A percentile compares a stretch with the other conserved stretches of the same genome.
phyloP scores from a whole-genome alignment of 2,888 invertebrate genomes.

The Zhuqinia jingwanae region DNA sequence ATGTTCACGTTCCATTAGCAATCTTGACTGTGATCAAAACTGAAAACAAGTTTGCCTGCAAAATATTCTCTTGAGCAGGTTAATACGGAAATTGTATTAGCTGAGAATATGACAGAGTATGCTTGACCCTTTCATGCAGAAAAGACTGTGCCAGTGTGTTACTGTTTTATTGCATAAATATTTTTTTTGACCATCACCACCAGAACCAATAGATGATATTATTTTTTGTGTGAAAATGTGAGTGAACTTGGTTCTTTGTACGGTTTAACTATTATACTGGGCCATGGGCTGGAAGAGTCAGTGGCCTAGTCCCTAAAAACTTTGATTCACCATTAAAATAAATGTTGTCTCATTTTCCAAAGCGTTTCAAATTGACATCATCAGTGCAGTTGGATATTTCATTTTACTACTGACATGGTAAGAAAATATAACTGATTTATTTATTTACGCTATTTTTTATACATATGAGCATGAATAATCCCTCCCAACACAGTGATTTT shows the following conservation, averaged over 20 bases:
- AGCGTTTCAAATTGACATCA: background rate
- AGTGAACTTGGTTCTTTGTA: background rate
- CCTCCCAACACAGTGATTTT: background rate
- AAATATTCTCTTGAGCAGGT: slow-evolving; percentile 5
- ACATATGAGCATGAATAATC: background rate
- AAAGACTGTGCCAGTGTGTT: slow-evolving; percentile 23
- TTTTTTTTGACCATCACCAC: no score
- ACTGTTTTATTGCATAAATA: slow-evolving; percentile 17
- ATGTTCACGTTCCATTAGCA: slow-evolving; percentile 33
- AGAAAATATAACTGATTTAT: background rate
- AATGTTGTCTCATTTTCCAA: background rate
- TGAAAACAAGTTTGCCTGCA: slow-evolving; percentile 52
- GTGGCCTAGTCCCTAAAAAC: slow-evolving; percentile 24
- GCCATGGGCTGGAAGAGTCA: slow-evolving; percentile 50
- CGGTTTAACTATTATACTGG: slow-evolving; percentile 1
- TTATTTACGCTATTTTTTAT: slow-evolving; percentile 10
- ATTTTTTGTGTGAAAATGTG: background rate
- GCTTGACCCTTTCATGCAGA: slow-evolving; percentile 40
- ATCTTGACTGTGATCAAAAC: slow-evolving; percentile 9
- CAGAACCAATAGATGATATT: slow-evolving; percentile 13
- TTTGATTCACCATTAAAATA: background rate
- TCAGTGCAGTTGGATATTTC: no score
- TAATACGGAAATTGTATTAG: background rate
- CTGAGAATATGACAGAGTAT: background rate
- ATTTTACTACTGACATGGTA: slow-evolving; percentile 26